These are phyloP conservation scores for Kuschelorhynchus macadamiae DNA, from an alignment of 2,888 invertebrate species.

Conservation along the genomic window DNA sequence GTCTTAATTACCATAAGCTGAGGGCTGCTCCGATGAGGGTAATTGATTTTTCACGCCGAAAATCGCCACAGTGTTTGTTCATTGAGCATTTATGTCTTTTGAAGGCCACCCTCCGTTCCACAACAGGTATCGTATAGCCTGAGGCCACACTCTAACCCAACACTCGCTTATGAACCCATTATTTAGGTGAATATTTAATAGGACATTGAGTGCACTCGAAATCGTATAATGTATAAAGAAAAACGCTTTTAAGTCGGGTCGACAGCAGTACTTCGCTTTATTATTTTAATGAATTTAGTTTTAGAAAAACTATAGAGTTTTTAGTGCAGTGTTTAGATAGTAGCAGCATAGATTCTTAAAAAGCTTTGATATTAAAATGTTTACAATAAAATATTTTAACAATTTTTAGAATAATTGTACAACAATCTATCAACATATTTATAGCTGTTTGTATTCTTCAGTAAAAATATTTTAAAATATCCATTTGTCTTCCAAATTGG, in stretches of 20 bases:
- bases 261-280: constrained; percentile 18
- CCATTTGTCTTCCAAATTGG: too few relatives aligned
- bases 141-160: constrained; percentile 46
- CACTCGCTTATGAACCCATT: constrained; percentile 48
- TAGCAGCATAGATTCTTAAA: too few relatives aligned
- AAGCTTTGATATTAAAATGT: too few relatives aligned
- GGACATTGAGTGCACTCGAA: constrained; percentile 42
- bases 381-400: too few relatives aligned
- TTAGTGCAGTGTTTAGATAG: too few relatives aligned
- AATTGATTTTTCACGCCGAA: constrained; percentile 52
- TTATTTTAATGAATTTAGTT: constrained; percentile 35
- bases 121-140: constrained; percentile 52
- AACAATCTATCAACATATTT: too few relatives aligned
- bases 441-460: too few relatives aligned
- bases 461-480: too few relatives aligned
- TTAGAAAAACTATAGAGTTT: too few relatives aligned
- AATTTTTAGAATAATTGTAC: too few relatives aligned
- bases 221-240: constrained; percentile 33
- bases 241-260: constrained; percentile 19
- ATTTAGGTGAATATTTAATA: constrained; percentile 49
- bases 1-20: constrained; percentile 32
- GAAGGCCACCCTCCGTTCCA: constrained; percentile 38
- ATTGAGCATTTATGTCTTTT: constrained; percentile 33
- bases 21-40: constrained; percentile 43
- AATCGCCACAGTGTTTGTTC: constrained; percentile 44